Evolutionary conservation across 2,888 invertebrate genomes (phyloP).

Genomic region (Diadegma fenestrale): DNA sequence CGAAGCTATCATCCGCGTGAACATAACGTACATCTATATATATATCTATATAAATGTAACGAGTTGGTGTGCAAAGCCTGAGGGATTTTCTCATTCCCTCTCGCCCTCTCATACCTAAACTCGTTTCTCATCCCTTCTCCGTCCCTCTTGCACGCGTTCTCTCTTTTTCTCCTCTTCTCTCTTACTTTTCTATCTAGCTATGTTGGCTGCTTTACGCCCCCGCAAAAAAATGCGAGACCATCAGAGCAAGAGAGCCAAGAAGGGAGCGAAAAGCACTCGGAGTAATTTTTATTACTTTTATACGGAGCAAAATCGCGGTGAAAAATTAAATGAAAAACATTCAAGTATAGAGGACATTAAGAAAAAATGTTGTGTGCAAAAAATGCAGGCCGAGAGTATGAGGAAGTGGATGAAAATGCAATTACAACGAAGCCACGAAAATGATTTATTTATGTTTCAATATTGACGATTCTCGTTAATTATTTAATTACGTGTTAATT

Average conservation of each 20-base stretch:
- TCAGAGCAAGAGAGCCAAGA: conserved; percentile 25
- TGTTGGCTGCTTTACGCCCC: conserved; percentile 57
- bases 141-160: conserved; percentile 43
- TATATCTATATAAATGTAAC: conserved; percentile 59
- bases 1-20: conserved; percentile 81
- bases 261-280: conserved; percentile 34
- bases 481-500: too few species aligned
- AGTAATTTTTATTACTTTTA: conserved; percentile 62
- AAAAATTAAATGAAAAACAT: conserved; percentile 17
- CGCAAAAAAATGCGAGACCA: conserved; percentile 34
- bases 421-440: conserved; percentile 21
- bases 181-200: conserved; percentile 53
- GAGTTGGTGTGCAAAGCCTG: conserved; percentile 63
- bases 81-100: conserved; percentile 56
- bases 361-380: not conserved
- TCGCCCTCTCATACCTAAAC: conserved; percentile 58
- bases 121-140: conserved; percentile 62
- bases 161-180: conserved; percentile 46
- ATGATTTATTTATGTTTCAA: not conserved
- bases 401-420: conserved; percentile 31
- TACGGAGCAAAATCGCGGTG: conserved; percentile 33
- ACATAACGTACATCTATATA: conserved; percentile 69
- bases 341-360: not conserved
- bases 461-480: not conserved
- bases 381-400: too few species aligned